These are phyloP conservation scores for Artemia sinica DNA, from an alignment of 2,888 invertebrate genomes.

Conservation along the genomic window DNA sequence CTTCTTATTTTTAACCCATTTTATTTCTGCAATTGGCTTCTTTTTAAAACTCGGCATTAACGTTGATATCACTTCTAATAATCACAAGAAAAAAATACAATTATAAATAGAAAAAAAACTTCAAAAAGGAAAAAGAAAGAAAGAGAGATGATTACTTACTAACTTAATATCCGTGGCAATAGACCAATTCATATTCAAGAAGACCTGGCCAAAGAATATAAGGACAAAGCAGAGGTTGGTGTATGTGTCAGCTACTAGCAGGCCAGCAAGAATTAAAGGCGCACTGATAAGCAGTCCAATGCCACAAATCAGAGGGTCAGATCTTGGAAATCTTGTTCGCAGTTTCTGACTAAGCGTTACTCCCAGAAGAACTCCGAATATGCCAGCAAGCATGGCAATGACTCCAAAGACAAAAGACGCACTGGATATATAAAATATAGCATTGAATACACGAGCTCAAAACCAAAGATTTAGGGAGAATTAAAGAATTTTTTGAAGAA, in stretches of 20 bases:
- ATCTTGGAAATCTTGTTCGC: constrained; percentile 43
- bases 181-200: constrained; percentile 92
- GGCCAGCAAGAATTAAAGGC: constrained; percentile 66
- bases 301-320: constrained; percentile 84
- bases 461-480: too few relatives aligned
- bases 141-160: constrained; percentile 43
- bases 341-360: constrained; percentile 56
- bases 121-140: too few relatives aligned
- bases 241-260: constrained; percentile 48
- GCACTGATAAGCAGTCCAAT: constrained; percentile 64
- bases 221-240: constrained; percentile 50
- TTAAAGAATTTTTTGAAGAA: too few relatives aligned
- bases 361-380: constrained; percentile 80
- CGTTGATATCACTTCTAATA: too few relatives aligned
- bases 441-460: too few relatives aligned
- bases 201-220: constrained; percentile 64
- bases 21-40: too few relatives aligned
- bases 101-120: too few relatives aligned
- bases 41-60: too few relatives aligned
- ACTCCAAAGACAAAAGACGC: constrained; percentile 80
- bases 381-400: constrained; percentile 77
- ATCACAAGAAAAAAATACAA: too few relatives aligned
- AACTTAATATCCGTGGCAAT: constrained; percentile 91
- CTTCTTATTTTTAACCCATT: too few relatives aligned
- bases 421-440: constrained; percentile 36